Base-by-base conservation (phyloP, 2,113 vertebrate genomes). In the Aphelocoma coerulescens region DNA sequence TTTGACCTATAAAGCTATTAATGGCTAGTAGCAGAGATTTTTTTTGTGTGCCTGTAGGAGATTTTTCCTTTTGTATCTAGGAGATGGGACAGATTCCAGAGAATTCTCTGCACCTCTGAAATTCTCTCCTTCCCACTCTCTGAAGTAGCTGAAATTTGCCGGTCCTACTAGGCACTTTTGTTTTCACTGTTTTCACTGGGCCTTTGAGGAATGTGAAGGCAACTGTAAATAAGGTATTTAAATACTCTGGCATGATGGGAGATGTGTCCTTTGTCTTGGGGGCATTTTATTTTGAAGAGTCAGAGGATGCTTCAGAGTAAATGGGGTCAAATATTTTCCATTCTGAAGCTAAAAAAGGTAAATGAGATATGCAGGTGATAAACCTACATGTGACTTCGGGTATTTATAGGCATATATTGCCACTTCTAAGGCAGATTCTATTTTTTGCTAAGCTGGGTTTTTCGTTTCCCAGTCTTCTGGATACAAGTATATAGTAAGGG, bases 61-160 rank as follows among this genome's bases (percentile, higher is more conserved):
- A 74, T 78, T 87, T 93, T 35, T 86, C 13, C 52, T 80, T 84
- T 92, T 88, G 33, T 78, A 32, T 55, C 26, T 68, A 75, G 74
- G 35, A 89, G 57, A 65, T 85, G 55, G 33, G 20, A 59, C 16
- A 84, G 43, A n/a, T 94, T 74, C 51, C 59, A 84, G 33, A 77
- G 72, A 91, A 67, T 95, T 95, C 77, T 68, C 65, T 72, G 73
- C 48, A 84, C 61, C 54, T 78, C 73, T 81, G 77, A 81, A 81
- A 95, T 96, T 88, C 84, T 59, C 54, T 89, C 22, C 48, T 91
- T 89, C 91, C 91, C 57, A 78, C 81, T 92, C 51, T 59, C 75
- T 77, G 51, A 88, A 92, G 67, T 33, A 91, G 75, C 57, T 91
- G 76, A 46, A 85, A 63, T 74, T 91, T 93, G 19, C 68, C 16